Base-by-base conservation (phyloP, 2,888 invertebrate species). In the Anoplius nigerrimus region DNA sequence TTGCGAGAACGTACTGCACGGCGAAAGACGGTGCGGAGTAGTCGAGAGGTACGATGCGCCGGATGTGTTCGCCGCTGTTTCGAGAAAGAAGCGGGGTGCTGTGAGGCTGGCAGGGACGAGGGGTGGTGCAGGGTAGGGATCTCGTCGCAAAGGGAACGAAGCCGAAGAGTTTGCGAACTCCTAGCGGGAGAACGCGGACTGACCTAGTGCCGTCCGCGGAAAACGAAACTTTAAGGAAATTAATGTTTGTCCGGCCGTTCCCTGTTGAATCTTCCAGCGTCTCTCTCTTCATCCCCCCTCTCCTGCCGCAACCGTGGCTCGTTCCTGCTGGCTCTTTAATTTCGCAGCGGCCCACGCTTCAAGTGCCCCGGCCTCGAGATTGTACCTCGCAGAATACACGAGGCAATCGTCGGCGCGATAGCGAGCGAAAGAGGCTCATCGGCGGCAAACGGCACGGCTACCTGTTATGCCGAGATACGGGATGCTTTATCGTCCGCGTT, bases 141-240 rank as follows among this genome's bases (percentile, higher is more conserved):
- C n/a, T 24, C 6, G 24, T 24, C 24, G 24, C 24, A 24, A 34
- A 56, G 61, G 42, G n/a, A 16, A n/a, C 56, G 21, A 51, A n/a
- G 16, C 11, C 64, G 52, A 51, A 64, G 64, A 71, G 69, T 71
- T 61, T 61, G 54, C 66, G 43, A 69, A 69, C 61, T 66, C 62
- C 65, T 18, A 43, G 61, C 65, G 24, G 27, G 60, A 48, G 24
- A 15, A 16, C 27, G 34, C 24, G 46, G 34, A n/a, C 46, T 66
- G 69, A 69, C 66, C 69, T 61, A 57, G 45, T 46, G 24, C 46
- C 22, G n/a, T 11, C n/a, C 51, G 34, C 51, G 2, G 34, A 27
- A 22, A 60, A 60, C 59, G 18, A 51, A 51, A 60, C 34, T 60
- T 60, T 60, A 60, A 60, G 59, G 59, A 51, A 60, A 60, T 51